Percentiles rank a stretch among this genome's conserved stretches.
phyloP scores from a whole-genome alignment of 2,113 vertebrate species.

The Hypocryptadius cinnamomeus region DNA sequence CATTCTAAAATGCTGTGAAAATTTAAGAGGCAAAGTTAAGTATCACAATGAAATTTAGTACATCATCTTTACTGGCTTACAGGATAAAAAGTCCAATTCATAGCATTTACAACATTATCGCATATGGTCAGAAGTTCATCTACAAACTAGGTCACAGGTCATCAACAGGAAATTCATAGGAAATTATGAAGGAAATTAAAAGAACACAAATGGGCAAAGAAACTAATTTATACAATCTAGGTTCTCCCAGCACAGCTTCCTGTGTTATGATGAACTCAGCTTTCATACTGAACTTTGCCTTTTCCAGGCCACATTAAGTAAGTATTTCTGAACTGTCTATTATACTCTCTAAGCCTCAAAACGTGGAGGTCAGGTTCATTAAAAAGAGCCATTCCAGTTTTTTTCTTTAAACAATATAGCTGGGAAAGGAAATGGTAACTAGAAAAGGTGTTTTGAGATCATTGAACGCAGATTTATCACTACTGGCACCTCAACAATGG shows the following conservation, averaged over 20 bases:
- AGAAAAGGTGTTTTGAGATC: background rate
- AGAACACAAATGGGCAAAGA: background rate
- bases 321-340: conserved; percentile 24
- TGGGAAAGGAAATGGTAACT: background rate
- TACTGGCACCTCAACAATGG: background rate
- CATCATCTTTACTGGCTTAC: background rate
- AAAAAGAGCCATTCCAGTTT: background rate
- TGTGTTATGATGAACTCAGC: conserved; percentile 31
- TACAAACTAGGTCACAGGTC: conserved; percentile 14
- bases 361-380: background rate
- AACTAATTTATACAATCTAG: conserved; percentile 27
- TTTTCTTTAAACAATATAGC: background rate
- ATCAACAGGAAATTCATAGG: conserved; percentile 47
- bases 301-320: background rate
- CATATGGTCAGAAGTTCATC: background rate
- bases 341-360: background rate
- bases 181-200: conserved; percentile 48
- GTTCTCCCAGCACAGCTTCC: conserved; percentile 13
- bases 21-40: background rate
- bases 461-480: background rate
- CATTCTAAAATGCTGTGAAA: background rate
- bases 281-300: conserved; percentile 12
- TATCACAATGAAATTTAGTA: background rate
- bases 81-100: background rate
- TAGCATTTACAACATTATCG: background rate